Percentiles rank a stretch among this genome's conserved stretches.
Conservation (phyloP, 2,113 vertebrate species). For the Chamaetylas fuelleborni region DNA sequence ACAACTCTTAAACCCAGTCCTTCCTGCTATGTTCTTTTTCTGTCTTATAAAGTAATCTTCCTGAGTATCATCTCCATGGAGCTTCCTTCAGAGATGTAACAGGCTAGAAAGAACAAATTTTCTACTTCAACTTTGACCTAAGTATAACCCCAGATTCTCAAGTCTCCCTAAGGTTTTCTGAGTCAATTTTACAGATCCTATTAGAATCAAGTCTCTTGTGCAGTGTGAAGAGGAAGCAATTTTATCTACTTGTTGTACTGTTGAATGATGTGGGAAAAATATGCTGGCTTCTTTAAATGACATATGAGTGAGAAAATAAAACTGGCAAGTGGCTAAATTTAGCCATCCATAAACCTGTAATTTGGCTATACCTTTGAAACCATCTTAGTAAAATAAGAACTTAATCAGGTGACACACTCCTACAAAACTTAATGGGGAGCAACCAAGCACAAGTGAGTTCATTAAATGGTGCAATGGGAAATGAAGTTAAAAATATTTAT, state of each 20-base stretch:
- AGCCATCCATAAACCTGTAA: neutral
- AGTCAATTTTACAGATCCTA: neutral
- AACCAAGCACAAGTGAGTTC: neutral
- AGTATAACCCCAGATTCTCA: neutral
- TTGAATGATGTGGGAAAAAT: neutral
- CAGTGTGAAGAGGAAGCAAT: neutral
- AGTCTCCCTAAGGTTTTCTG: neutral
- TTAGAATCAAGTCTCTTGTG: neutral
- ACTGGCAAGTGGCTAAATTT: neutral
- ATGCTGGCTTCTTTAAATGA: neutral
- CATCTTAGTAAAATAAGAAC: neutral
- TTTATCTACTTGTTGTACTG: neutral
- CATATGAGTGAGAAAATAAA: neutral
- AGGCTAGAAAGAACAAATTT: neutral
- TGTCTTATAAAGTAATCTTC: neutral
- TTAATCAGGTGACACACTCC: neutral
- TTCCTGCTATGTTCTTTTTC: neutral
- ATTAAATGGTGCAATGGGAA: neutral
- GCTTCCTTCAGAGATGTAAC: neutral
- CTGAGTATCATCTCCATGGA: neutral
- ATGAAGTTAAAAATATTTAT: constrained; percentile 6
- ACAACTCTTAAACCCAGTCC: neutral
- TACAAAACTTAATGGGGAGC: neutral
- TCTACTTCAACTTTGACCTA: neutral
- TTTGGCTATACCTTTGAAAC: neutral